Base-by-base conservation (phyloP, 2,797 vertebrate genomes). In the Pseudotriccus pelzelni region DNA sequence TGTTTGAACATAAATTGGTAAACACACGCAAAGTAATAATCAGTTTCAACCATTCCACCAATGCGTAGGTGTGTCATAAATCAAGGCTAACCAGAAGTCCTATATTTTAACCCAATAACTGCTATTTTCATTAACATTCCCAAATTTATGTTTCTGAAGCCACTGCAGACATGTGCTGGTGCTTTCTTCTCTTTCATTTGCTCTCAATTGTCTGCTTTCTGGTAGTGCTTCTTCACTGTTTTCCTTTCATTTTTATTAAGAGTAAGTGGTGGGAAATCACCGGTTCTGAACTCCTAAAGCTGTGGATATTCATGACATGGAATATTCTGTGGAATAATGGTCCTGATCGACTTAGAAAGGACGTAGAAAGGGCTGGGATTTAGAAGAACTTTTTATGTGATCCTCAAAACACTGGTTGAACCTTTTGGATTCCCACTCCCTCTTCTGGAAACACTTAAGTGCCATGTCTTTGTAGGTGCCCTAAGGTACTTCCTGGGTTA, bases 71-170 rank as follows among this genome's bases (percentile, higher is more conserved):
- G 17, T 43, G 30, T 37, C 53, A 53, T 66, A 47, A 86, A 50
- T 72, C 64, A 81, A 5, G 8, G 28, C 28, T 56, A 86, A 36
- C 14, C 56, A 80, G 46, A 91, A 75, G 16, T 34, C 12, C 28
- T 75, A 64, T 53, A 49, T 86, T 85, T 92, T 60, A 83, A 76
- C 77, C 13, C 27, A 78, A 69, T 77, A 84, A 50, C 19, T 43
- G 14, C 39, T 84, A 41, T 34, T 94, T 91, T 84, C 28, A 72
- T 75, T 76, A 58, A 22, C 34, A 59, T 60, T 73, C 22, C 17
- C 12, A 43, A 81, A 50, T 14, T 46, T 6, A 1, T 46, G 2
- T 23, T 75, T 89, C 62, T 81, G 23, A 53, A 77, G 52, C 37
- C 49, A 37, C 32, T 70, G 25, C 28, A 81, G 28, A 23, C 14